Evolutionary conservation across 2,113 vertebrate species (phyloP), one percentile per base, ranked within the genome.

Genomic region (Lycaon pictus): DNA sequence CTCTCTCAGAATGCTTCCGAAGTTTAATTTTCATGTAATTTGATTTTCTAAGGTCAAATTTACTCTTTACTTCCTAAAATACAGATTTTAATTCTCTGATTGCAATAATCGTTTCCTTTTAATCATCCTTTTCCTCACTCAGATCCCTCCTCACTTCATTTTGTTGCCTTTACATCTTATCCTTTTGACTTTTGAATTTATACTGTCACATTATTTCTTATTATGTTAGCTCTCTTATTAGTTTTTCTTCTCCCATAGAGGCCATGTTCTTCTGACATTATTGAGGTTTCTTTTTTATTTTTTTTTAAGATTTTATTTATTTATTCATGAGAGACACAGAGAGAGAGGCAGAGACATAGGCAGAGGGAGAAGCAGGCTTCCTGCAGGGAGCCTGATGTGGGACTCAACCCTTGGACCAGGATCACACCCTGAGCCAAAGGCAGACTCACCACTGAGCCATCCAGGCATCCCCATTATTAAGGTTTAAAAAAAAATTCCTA

Each of bases 21-120:
- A 37, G 20, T 93, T 95, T 88, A 84, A 88, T 93, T 72, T 96
- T 37, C 51, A 60, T 51, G 60, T 69, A 80, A 81, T 63, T 48
- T 81, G 51, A 85, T 56, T 55, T 71, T 83, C 67, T 93, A 29
- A 87, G 56, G 35, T 60, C 86, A 65, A 67, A 80, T 80, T n/a
- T 95, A 67, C 23, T 56, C 85, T 86, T 69, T 65, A 81, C 29
- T 51, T 81, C 48, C 81, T 90, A 43, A 90, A 76, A 92, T 89
- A 84, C 6, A 67, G 29, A 74, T 62, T 82, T 90, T 82, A 90
- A 79, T 87, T 48, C 87, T 96, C 25, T 19, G 23, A 77, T 84
- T 63, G 55, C 11, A 67, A 53, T 76, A 37, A 62, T 77, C n/a
- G 16, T 53, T 90, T 87, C 35, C 86, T 65, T 83, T 43, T 62